Percentiles rank a stretch among this genome's conserved stretches.
phyloP scores from a whole-genome alignment of 2,113 vertebrate species.

The Glaucidium brasilianum region DNA sequence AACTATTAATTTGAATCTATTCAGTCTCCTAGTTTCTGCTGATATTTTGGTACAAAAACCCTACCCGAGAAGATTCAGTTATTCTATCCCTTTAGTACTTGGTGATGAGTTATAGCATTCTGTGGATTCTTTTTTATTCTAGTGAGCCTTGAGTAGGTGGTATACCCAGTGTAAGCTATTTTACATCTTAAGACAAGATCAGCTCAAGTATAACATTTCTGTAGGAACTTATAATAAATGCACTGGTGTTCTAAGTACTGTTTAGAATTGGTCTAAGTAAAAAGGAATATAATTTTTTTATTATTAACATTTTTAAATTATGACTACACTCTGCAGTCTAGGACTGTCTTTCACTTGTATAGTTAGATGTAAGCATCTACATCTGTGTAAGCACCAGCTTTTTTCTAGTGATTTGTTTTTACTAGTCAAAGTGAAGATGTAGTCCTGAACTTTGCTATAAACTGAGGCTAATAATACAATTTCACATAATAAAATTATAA shows the following conservation, averaged over 20 bases:
- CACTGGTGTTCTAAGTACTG: background rate
- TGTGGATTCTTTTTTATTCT: background rate
- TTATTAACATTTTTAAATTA: background rate
- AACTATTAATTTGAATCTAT: background rate
- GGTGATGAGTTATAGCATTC: background rate
- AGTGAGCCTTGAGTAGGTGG: background rate
- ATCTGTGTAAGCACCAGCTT: background rate
- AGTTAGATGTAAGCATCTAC: background rate
- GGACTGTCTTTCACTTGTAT: background rate
- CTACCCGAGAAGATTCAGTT: accelerated
- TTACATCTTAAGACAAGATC: background rate
- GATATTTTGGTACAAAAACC: background rate
- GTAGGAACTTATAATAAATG: background rate
- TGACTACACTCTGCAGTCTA: background rate
- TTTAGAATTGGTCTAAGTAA: background rate
- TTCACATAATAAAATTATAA: background rate
- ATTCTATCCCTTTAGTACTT: background rate
- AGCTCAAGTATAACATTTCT: background rate
- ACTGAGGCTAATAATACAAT: background rate
- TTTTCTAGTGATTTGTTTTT: background rate
- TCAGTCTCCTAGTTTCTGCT: background rate
- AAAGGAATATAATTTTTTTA: background rate
- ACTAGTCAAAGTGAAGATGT: background rate
- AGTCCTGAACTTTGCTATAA: background rate
- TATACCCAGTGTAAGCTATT: background rate